A percentile compares a stretch with the other conserved stretches of the same genome.
Conservation (phyloP, 2,113 vertebrate species). For the Cynoglossus semilaevis region DNA sequence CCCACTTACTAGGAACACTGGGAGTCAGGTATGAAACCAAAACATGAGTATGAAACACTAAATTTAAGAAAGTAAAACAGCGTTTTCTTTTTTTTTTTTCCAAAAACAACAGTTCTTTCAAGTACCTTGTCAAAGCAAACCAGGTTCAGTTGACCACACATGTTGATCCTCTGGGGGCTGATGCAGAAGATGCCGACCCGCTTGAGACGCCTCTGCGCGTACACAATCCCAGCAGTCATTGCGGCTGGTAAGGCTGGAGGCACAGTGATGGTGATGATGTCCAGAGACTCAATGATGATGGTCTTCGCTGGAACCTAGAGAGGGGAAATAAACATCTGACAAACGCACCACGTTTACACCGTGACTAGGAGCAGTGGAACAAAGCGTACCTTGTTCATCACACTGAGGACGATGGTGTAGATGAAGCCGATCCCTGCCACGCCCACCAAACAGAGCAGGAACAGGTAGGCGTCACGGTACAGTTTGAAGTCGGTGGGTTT, state of each 20-base stretch:
- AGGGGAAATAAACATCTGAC: too few relatives aligned
- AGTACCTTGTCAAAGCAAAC: slow-evolving; percentile 97
- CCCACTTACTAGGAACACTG: too few relatives aligned
- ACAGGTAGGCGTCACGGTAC: slow-evolving; percentile 92
- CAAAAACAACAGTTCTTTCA: not conserved
- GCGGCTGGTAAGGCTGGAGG: slow-evolving; percentile 94
- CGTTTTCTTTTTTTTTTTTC: too few relatives aligned
- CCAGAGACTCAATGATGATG: slow-evolving; percentile 89
- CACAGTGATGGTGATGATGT: slow-evolving; percentile 95
- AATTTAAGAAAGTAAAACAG: too few relatives aligned
- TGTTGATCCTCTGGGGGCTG: slow-evolving; percentile 97
- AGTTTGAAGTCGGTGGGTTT: slow-evolving; percentile 97
- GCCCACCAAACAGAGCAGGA: slow-evolving; percentile 88
- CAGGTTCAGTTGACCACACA: slow-evolving; percentile 94
- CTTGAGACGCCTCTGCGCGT: slow-evolving; percentile 91
- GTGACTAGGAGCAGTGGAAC: not conserved
- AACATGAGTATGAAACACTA: too few relatives aligned
- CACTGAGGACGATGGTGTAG: slow-evolving; percentile 86
- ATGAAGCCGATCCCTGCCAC: slow-evolving; percentile 90
- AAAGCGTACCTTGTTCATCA: slow-evolving; percentile 81
- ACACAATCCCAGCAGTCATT: slow-evolving; percentile 93
- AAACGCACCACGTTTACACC: too few relatives aligned
- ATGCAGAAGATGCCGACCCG: slow-evolving; percentile 93
- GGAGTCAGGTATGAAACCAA: too few relatives aligned
- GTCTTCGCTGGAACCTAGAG: slow-evolving; percentile 78